Conservation (phyloP, 2,113 vertebrate genomes). For the Alouatta palliata region DNA sequence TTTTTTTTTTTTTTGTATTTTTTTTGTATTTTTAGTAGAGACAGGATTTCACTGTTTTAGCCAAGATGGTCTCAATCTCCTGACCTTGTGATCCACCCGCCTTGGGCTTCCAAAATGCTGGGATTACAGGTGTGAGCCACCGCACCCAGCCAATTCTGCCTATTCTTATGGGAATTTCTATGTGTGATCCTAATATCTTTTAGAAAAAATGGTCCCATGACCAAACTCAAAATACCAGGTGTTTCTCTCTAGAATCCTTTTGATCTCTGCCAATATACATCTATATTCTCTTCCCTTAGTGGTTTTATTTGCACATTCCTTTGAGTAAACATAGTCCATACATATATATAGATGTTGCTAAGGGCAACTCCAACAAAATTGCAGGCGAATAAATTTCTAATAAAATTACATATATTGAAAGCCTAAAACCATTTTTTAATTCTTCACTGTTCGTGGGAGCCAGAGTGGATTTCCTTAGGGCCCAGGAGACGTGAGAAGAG, state of each 20-base stretch:
- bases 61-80: too few relatives aligned
- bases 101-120: too few relatives aligned
- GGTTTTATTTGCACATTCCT: not conserved
- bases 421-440: not conserved
- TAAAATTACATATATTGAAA: not conserved
- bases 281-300: not conserved
- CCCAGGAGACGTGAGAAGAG: not conserved
- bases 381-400: not conserved
- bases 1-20: too few relatives aligned
- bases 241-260: not conserved
- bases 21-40: too few relatives aligned
- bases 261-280: not conserved
- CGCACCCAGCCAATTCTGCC: not conserved
- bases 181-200: not conserved
- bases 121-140: too few relatives aligned
- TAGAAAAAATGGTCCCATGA: not conserved
- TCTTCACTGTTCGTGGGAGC: not conserved
- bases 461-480: not conserved
- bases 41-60: too few relatives aligned
- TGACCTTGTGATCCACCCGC: too few relatives aligned
- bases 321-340: not conserved
- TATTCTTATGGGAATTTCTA: not conserved
- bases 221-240: not conserved
- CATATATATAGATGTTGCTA: not conserved
- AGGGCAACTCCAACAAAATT: not conserved